Evolutionary conservation across 1,140 invertebrate genomes (phyloP), one percentile per base, ranked within the genome.

Genomic region (Drosophila nannoptera): DNA sequence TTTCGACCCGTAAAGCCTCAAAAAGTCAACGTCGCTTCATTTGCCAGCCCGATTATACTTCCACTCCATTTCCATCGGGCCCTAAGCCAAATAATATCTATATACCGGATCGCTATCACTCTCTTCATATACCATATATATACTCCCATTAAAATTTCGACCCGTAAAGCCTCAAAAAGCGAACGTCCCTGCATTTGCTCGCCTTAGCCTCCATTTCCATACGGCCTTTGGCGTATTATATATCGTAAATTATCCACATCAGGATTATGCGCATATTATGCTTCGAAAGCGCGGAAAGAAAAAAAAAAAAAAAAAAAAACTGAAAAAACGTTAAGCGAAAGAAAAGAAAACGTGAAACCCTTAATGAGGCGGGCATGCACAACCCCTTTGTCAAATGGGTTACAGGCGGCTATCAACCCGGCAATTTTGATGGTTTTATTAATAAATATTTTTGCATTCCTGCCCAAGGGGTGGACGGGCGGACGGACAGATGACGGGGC

Each of bases 401-500:
- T 72, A 55, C 73, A 58, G 33, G 68, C 63, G 77, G 67, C 55
- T 67, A 73, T 77, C 58, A 54, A 62, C 58, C 58, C 49, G 50
- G 60, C 58, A 62, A 33, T 62, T 68, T 50, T 43, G 48, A 67
- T 54, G 58, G 7, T 76, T 62, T 76, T 54, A 78, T 76, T 80
- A 80, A 76, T 80, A 77, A 80, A 80, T 14, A 80, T 68, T 76
- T 75, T 75, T 68, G n/a, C 48, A 66, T 49, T 40, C 45, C 46
- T 49, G 48, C 36, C 40, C 35, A 43, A 48, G 63, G 63, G 68
- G 48, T 64, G 58, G 63, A 42, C 42, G n/a, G n/a, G n/a, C n/a
- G n/a, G n/a, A n/a, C n/a, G n/a, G n/a, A n/a, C n/a, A n/a, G n/a
- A n/a, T n/a, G n/a, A n/a, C n/a, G 32, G 38, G 50, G 59, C 55